phyloP scores from a whole-genome alignment of 2,113 vertebrate genomes.

The Ceyx cyanopectus region DNA sequence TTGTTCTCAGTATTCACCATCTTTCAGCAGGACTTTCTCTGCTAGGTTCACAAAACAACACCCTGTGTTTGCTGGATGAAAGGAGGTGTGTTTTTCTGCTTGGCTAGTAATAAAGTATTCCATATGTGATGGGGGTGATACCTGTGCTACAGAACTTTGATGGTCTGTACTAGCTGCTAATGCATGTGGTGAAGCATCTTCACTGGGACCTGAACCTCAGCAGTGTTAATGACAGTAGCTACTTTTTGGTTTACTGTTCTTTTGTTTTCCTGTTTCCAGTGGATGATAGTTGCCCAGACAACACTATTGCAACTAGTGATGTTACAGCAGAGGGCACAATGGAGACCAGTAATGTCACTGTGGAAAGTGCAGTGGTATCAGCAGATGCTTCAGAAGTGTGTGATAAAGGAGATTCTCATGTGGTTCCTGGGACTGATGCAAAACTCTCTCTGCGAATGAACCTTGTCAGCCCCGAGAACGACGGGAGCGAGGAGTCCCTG shows the following conservation, averaged over 20 bases:
- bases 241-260: background rate
- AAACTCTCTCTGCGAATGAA: conserved; percentile 92
- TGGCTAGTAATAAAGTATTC: background rate
- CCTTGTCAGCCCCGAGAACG: conserved; percentile 88
- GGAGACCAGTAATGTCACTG: conserved; percentile 73
- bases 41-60: background rate
- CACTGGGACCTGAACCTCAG: background rate
- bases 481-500: conserved; percentile 84
- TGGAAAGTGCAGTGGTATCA: conserved; percentile 81
- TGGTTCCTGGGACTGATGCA: conserved; percentile 70
- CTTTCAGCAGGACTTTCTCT: background rate
- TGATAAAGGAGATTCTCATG: conserved; percentile 54
- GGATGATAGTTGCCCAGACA: conserved; percentile 82
- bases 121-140: background rate
- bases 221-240: background rate
- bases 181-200: background rate
- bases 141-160: conserved; percentile 8
- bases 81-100: background rate
- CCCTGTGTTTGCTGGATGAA: background rate
- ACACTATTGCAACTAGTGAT: conserved; percentile 75
- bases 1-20: background rate
- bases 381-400: conserved; percentile 79
- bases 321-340: conserved; percentile 80
- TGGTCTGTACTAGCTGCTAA: background rate
- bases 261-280: conserved; percentile 76